Base-by-base conservation (phyloP, 2,113 vertebrate genomes). In the Tragelaphus imberbis region DNA sequence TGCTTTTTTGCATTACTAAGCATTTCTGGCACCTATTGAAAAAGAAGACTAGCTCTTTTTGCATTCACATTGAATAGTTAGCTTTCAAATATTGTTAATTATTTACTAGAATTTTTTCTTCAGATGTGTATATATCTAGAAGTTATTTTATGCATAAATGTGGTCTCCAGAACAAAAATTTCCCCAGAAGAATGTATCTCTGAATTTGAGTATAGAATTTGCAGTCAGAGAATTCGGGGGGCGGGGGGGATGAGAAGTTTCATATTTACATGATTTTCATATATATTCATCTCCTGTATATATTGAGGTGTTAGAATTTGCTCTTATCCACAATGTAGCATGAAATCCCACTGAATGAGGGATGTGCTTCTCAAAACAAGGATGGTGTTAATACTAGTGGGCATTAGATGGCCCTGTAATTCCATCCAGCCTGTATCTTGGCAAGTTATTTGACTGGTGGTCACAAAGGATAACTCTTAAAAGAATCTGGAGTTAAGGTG, bases 321-420 rank as follows among this genome's bases (percentile, higher is more conserved):
- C 2, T 82, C 28, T 80, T 68, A 15, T 6, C 2, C 12, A 84
- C 10, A 56, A 40, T 28, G 5, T 28, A 36, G n/a, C 30, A 17
- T 82, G 21, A 92, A 94, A 51, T 92, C 28, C 11, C 68, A 49
- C 16, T 7, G 19, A 77, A 33, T 59, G 16, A 68, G 6, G 7
- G 17, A 2, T 65, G 44, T 13, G 16, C 19, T 15, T 30, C 19
- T 87, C 33, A 63, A 58, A 58, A 40, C 5, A 56, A 86, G 7
- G 47, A 17, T 84, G 55, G 8, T 47, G 55, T 95, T 91, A 75
- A 92, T 63, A 49, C 36, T 59, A 55, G 28, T 77, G 58, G 47
- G 21, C 88, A 87, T 95, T 95, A 93, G 87, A 49, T 96, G 87
- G 85, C 84, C 49, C 87, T 95, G 49, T 84, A 81, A 96, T 97